These are phyloP conservation scores for Felis chaus DNA, from an alignment of 2,113 vertebrate species.

Conservation along the genomic window DNA sequence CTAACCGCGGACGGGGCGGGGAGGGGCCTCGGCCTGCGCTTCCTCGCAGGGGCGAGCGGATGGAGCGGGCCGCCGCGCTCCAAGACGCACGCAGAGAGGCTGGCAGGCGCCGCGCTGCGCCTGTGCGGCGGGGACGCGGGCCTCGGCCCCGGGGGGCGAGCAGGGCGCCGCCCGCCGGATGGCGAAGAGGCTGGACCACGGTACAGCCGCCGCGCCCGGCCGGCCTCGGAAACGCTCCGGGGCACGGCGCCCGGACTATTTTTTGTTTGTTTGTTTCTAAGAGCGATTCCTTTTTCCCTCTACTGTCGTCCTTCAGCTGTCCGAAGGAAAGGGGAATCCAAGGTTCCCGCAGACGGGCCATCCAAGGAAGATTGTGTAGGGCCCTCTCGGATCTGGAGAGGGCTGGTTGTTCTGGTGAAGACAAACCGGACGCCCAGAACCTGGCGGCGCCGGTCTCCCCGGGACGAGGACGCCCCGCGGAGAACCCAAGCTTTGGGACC, in stretches of 20 bases:
- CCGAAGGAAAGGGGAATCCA: neutral
- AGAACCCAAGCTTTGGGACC: neutral
- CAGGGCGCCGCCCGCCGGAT: fast-evolving
- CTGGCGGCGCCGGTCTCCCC: neutral
- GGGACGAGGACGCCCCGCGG: fast-evolving
- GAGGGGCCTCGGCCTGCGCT: neutral
- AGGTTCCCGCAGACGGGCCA: neutral
- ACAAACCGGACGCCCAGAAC: neutral
- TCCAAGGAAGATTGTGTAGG: neutral
- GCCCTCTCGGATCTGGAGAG: neutral
- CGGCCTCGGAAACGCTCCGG: fast-evolving
- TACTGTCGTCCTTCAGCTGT: neutral
- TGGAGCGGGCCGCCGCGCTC: neutral
- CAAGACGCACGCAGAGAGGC: fast-evolving
- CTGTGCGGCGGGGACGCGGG: neutral
- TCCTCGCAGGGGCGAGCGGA: neutral
- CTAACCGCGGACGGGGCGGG: neutral
- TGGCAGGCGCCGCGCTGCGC: fast-evolving
- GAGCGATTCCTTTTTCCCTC: neutral
- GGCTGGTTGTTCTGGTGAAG: neutral
- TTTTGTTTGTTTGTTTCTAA: neutral
- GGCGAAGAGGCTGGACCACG: fast-evolving
- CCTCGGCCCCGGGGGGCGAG: too few relatives aligned
- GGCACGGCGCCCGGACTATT: neutral
- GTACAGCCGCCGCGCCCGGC: too few relatives aligned